Conservation (phyloP, 1,140 invertebrate genomes). For the Pachypsylla venusta region DNA sequence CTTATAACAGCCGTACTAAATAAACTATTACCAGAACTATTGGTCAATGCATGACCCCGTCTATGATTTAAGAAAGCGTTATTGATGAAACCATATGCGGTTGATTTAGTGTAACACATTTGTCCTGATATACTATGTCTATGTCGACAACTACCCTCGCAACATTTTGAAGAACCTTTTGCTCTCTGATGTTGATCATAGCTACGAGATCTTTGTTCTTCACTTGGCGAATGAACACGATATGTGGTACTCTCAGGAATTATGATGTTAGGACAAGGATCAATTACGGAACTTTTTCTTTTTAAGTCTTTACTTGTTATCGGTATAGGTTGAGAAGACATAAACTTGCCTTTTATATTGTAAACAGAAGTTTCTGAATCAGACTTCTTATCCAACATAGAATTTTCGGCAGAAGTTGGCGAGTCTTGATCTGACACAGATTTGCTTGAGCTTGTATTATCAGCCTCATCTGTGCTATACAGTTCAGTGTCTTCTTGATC, state of each 20-base stretch:
- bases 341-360: background rate
- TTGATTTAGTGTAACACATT: constrained; percentile 79
- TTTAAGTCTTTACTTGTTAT: background rate
- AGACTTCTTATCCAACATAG: background rate
- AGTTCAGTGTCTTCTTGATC: constrained; percentile 19
- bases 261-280: background rate
- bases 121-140: constrained; percentile 85
- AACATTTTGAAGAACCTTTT: background rate
- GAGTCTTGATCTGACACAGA: constrained; percentile 9
- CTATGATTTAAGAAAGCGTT: constrained; percentile 1
- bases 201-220: constrained; percentile 42
- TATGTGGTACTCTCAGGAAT: background rate
- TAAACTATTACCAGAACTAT: constrained; percentile 56
- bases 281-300: background rate
- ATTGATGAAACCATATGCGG: constrained; percentile 44
- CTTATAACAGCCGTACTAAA: constrained; percentile 90
- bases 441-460: constrained; percentile 6
- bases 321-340: background rate
- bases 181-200: constrained; percentile 38
- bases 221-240: constrained; percentile 28
- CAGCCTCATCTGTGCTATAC: constrained; percentile 8
- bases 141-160: constrained; percentile 40
- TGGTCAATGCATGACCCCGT: constrained; percentile 11
- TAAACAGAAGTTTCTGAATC: too few species aligned
- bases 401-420: background rate